A percentile compares a stretch with the other conserved stretches of the same genome.
Conservation (phyloP, 2,888 invertebrate genomes). For the Heliconius aoede region DNA sequence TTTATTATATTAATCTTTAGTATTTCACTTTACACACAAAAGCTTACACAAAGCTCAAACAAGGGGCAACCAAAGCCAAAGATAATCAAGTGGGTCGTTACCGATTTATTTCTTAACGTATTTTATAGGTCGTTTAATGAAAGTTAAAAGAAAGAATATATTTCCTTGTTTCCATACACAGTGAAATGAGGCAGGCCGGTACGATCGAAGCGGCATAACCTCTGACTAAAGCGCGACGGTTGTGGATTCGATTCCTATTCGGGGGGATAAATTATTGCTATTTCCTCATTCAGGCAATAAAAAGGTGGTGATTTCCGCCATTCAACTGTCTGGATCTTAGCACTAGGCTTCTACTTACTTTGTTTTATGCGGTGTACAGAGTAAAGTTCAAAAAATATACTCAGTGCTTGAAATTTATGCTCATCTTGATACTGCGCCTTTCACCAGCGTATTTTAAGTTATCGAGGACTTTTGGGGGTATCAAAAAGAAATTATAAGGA, state of each 20-base stretch:
- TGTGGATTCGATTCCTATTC: not conserved
- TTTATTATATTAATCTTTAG: too few species aligned
- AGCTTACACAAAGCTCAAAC: constrained; percentile 28
- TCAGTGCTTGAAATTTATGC: constrained; percentile 71
- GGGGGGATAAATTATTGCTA: too few species aligned
- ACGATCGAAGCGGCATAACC: too few species aligned
- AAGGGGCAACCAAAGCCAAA: constrained; percentile 41
- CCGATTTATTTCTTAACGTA: constrained; percentile 59
- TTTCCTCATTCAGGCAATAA: too few species aligned
- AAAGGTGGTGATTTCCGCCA: too few species aligned
- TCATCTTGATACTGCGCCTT: constrained; percentile 67
- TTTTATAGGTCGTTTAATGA: constrained; percentile 79
- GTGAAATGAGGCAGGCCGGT: constrained; percentile 38
- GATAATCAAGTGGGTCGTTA: constrained; percentile 54
- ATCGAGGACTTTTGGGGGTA: constrained; percentile 71
- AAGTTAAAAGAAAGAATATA: constrained; percentile 82
- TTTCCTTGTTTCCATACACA: constrained; percentile 77
- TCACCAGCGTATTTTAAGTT: constrained; percentile 78
- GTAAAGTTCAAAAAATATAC: not conserved
- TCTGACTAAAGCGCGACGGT: too few species aligned
- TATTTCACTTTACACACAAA: not conserved
- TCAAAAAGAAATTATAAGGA: constrained; percentile 79
- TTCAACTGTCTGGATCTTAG: too few species aligned
- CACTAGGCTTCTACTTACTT: too few species aligned
- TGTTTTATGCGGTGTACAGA: too few species aligned